Base-by-base conservation (phyloP, 2,797 vertebrate species). In the Peromyscus nudipes region DNA sequence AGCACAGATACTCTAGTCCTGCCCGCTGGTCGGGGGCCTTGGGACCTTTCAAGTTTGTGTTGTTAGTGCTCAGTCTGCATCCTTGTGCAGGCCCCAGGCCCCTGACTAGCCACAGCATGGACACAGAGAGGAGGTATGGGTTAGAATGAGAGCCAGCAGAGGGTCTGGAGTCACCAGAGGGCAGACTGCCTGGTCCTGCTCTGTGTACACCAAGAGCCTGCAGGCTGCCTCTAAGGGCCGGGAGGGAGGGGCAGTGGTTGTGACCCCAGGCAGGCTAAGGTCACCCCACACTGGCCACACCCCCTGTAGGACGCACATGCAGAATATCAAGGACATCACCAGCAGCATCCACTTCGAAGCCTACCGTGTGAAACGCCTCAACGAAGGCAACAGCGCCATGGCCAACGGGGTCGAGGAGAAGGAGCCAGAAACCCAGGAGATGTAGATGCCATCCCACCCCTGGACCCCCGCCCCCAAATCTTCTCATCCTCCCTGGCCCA, bases 251-350 rank as follows among this genome's bases (percentile, higher is more conserved):
- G 52, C 14, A 55, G 55, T 55, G 4, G 55, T 55, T 55, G 55
- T 55, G 16, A 55, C 55, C 55, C 55, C 55, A 55, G 55, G 55
- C 55, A 55, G 16, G 55, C 55, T 55, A 17, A 55, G 55, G 27
- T 89, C 55, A 34, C 67, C n/a, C 37, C 34, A 9, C 4, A 17
- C 14, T 29, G 82, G 37, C 65, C 0, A 2, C 11, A 11, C 9
- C 1, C 34, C 89, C 92, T 93, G 0, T 98, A 99, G 99, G 99
- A 99, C 99, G 25, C 99, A 99, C 98, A 99, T 99, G 99, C 99
- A 99, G 98, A 99, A 99, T 98, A 99, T 99, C 97, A 99, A 99
- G 97, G 99, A 99, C 98, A 99, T 99, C 98, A 99, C 99, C 97
- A 99, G 99, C 98, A 99, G 98, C 99, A 99, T 99, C 99, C 99